Conservation (phyloP, 2,797 vertebrate genomes). For the Danio jaintianensis region DNA sequence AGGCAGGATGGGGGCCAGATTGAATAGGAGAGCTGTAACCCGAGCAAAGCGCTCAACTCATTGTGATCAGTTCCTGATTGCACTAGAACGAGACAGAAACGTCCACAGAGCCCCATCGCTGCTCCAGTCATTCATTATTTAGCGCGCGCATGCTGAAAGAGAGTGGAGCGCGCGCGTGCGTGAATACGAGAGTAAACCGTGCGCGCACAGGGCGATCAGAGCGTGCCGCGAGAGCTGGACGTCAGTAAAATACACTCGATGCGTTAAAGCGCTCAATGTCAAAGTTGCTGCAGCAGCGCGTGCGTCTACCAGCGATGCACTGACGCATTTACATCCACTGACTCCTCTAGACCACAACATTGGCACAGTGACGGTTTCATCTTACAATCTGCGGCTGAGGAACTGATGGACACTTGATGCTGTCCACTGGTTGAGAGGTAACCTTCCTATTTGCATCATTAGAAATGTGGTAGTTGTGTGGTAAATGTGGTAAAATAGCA, state of each 20-base stretch:
- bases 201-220: neutral
- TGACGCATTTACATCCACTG: constrained; percentile 23
- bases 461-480: neutral
- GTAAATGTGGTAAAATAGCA: too few relatives aligned
- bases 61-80: constrained; percentile 72
- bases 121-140: constrained; percentile 83
- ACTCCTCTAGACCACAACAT: constrained; percentile 13
- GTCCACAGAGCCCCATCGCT: constrained; percentile 71
- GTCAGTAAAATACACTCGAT: constrained; percentile 59
- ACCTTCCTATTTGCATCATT: constrained; percentile 16
- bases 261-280: constrained; percentile 75
- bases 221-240: constrained; percentile 32
- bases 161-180: constrained; percentile 10
- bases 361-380: constrained; percentile 14
- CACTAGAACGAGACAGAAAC: constrained; percentile 80
- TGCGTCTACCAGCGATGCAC: constrained; percentile 21
- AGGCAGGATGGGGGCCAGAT: constrained; percentile 65
- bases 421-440: constrained; percentile 49
- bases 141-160: constrained; percentile 67
- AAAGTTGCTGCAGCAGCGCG: constrained; percentile 61
- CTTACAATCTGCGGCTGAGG: constrained; percentile 17
- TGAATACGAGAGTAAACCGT: neutral
- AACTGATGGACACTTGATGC: constrained; percentile 42
- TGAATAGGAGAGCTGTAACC: constrained; percentile 76
- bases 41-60: constrained; percentile 69